Base-by-base conservation (phyloP, 2,888 invertebrate genomes). In the Eupithecia inturbata region DNA sequence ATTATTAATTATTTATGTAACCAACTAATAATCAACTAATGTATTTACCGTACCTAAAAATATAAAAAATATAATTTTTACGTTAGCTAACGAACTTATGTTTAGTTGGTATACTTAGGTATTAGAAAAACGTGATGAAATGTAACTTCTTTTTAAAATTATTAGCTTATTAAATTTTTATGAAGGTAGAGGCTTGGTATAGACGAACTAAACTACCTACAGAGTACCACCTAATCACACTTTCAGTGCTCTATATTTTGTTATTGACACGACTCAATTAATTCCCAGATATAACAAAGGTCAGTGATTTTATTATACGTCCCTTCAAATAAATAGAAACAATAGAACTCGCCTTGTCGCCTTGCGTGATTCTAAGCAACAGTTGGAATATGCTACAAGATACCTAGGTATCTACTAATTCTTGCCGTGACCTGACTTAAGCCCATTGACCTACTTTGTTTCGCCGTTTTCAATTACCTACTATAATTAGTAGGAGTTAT, bases 401-500 rank as follows among this genome's bases (percentile, higher is more conserved):
- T 70, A 57, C 57, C 57, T 12, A 73, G 73, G 73, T 70, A 57
- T 26, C 57, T 12, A 73, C 62, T 63, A 74, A 69, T 72, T 70
- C 71, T 74, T 70, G 67, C 81, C 81, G 77, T 81, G 82, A 81
- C 82, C 82, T 49, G 71, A 71, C 76, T 73, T 80, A 72, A 76
- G 77, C 79, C 74, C 77, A 77, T 72, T 79, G 80, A 79, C 80
- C 77, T 73, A 79, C 73, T 64, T 60, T 78, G 57, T 79, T 79
- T 76, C 78, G 76, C 72, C 74, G 68, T 67, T 49, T 60, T 31
- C 36, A 66, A 73, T 69, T 64, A 68, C 64, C 22, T 33, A 41
- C 16, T 45, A 45, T n/a, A n/a, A n/a, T n/a, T n/a, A n/a, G n/a
- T n/a, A n/a, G n/a, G n/a, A n/a, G n/a, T n/a, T n/a, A 31, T 70